Conservation (phyloP, 2,797 vertebrate species). For the Botia kubotai region DNA sequence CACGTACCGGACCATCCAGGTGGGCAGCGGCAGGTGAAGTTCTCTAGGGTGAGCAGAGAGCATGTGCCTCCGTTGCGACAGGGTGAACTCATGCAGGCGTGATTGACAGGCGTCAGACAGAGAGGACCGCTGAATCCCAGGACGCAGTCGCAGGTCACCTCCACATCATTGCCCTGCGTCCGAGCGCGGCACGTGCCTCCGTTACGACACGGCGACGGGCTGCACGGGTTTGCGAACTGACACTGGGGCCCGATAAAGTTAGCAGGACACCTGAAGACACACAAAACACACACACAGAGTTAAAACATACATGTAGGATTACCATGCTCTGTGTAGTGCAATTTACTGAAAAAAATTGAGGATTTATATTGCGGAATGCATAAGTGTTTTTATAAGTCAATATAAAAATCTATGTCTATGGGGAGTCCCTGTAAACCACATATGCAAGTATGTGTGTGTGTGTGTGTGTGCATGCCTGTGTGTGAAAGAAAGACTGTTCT, state of each 20-base stretch:
- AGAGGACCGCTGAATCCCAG: slow-evolving; percentile 89
- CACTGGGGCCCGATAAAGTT: slow-evolving; percentile 86
- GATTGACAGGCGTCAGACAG: slow-evolving; percentile 89
- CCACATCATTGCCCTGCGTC: slow-evolving; percentile 77
- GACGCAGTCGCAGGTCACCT: slow-evolving; percentile 85
- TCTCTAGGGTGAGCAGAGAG: slow-evolving; percentile 81
- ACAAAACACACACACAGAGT: slow-evolving; percentile 1
- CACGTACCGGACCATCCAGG: slow-evolving; percentile 93
- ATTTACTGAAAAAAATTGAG: no score
- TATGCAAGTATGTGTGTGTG: neutral
- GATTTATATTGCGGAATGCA: neutral
- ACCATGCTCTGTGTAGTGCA: no score
- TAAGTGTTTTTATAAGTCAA: no score
- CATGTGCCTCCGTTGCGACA: slow-evolving; percentile 94
- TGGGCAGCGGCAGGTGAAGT: slow-evolving; percentile 89
- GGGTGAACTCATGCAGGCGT: slow-evolving; percentile 89
- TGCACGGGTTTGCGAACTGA: slow-evolving; percentile 88
- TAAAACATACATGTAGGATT: neutral
- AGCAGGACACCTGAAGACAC: slow-evolving; percentile 79
- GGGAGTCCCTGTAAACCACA: neutral
- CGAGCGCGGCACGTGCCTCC: slow-evolving; percentile 83
- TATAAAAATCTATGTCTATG: neutral
- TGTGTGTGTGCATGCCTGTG: neutral
- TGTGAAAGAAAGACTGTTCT: slow-evolving; percentile 39
- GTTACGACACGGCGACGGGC: slow-evolving; percentile 89